These are phyloP conservation scores for Enteromius afrohamiltoni DNA, from an alignment of 2,797 vertebrate species.

Conservation along the genomic window DNA sequence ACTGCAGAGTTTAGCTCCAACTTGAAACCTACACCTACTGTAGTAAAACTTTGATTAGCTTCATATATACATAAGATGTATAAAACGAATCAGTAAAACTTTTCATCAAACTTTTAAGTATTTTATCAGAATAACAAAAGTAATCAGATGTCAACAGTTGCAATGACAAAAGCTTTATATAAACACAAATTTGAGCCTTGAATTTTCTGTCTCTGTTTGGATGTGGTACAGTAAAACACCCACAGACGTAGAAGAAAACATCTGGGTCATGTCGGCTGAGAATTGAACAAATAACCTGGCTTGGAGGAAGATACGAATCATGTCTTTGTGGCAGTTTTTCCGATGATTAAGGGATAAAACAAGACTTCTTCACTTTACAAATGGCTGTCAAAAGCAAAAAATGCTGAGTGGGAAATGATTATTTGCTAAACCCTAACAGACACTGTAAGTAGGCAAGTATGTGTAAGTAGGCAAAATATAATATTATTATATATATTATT, in stretches of 20 bases:
- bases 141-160: not conserved
- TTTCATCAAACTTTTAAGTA: not conserved
- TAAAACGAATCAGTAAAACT: not conserved
- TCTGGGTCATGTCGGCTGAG: conserved; percentile 6
- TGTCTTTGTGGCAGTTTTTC: conserved; percentile 11
- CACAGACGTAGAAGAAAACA: not conserved
- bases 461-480: not conserved
- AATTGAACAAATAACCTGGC: not conserved
- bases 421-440: not conserved
- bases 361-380: not conserved
- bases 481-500: too few relatives aligned
- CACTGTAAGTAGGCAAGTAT: not conserved
- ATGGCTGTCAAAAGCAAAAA: not conserved
- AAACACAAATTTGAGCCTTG: not conserved
- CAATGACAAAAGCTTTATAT: not conserved
- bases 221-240: not conserved
- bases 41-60: too few relatives aligned
- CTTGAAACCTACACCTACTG: too few relatives aligned
- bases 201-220: not conserved
- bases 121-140: not conserved
- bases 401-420: not conserved
- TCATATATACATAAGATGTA: too few relatives aligned
- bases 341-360: not conserved
- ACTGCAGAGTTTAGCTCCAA: too few relatives aligned
- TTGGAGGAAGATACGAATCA: not conserved